Base-by-base conservation (phyloP, 2,113 vertebrate genomes). In the Melanotaenia duboulayi region DNA sequence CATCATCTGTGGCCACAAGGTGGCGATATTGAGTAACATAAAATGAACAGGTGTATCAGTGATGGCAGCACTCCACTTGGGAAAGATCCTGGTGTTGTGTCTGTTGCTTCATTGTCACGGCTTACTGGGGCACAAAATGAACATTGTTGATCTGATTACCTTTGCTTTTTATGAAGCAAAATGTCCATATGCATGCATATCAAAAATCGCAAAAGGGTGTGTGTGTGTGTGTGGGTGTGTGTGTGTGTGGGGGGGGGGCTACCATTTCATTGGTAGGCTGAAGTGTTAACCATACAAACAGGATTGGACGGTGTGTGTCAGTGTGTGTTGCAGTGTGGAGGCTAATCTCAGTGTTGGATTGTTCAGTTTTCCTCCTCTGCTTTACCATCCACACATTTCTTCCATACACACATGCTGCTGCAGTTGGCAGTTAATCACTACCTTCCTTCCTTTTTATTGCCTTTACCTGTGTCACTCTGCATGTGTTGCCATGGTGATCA, bases 401-500 rank as follows among this genome's bases (percentile, higher is more conserved):
- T 63, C 61, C 72, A 76, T 46, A 74, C 23, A 62, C n/a, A 78
- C 56, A 80, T 58, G 66, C 39, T 57, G 48, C 40, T 54, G 78
- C 75, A 49, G 66, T 68, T 5, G 17, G 23, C 76, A 87, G 78
- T 85, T 86, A 91, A 90, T 90, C 86, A 14, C 71, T 28, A 71
- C 65, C 76, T 81, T 66, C 59, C 58, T 69, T 46, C 67, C 60
- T 78, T 82, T 81, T 73, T 80, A 23, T 22, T 78, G 56, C 85
- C 48, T 63, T 72, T 76, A 89, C 85, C 89, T 93, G 88, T 88
- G 90, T 91, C 90, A 92, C 76, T 66, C 82, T 82, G 86, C 84
- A 74, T 88, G 67, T 90, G 93, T 94, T 92, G 74, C 92, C 81
- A 82, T 90, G 84, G 92, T 22, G 73, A 92, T 84, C 68, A 63